phyloP scores from a whole-genome alignment of 2,113 vertebrate species.

The Morone saxatilis region DNA sequence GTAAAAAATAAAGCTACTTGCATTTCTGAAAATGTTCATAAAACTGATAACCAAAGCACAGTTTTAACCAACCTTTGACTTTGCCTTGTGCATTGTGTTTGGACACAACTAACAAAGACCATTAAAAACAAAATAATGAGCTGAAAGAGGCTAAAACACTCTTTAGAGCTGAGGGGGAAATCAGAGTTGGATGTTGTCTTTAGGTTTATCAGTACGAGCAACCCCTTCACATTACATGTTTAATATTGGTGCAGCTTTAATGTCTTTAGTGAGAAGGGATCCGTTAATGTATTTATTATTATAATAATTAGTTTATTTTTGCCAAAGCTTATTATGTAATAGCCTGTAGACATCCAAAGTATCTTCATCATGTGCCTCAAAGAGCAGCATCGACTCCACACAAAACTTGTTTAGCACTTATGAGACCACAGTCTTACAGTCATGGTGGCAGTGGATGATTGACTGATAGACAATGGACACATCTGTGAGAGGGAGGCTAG shows the following conservation, averaged over 20 bases:
- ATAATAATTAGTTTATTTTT: neutral
- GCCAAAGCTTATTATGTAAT: neutral
- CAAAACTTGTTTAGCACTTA: neutral
- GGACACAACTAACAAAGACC: neutral
- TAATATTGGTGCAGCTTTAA: neutral
- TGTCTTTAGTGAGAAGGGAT: neutral
- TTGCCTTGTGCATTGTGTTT: neutral
- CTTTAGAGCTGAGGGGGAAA: neutral
- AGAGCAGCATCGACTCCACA: neutral
- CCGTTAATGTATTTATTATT: too few relatives aligned
- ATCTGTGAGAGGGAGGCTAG: neutral
- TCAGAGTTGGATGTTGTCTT: neutral
- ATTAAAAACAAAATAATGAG: constrained; percentile 1
- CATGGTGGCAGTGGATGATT: neutral
- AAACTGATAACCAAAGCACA: constrained; percentile 18
- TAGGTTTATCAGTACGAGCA: neutral
- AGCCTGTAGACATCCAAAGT: neutral
- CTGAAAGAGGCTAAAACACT: neutral
- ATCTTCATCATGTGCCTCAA: neutral
- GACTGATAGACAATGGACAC: neutral
- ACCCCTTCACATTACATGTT: neutral
- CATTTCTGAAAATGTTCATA: neutral
- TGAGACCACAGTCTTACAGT: constrained; percentile 1
- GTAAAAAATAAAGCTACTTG: constrained; percentile 3
- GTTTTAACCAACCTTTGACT: constrained; percentile 21